Conservation (phyloP, 1,140 invertebrate species). For the Trigoniulus corallinus region DNA sequence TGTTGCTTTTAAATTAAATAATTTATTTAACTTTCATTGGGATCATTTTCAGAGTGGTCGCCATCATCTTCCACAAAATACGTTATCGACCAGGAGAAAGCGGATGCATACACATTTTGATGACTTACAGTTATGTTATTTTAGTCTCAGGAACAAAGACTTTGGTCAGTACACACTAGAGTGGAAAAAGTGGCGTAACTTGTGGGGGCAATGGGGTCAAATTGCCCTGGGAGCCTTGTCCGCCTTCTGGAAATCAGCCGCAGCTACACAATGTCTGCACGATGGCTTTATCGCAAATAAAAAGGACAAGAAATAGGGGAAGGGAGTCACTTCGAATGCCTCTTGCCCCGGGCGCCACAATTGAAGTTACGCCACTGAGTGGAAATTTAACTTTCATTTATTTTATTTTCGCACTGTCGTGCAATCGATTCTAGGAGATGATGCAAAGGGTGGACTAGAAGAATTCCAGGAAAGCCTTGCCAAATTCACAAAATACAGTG, state of each 20-base stretch:
- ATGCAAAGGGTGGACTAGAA: constrained; percentile 38
- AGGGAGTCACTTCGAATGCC: too few species aligned
- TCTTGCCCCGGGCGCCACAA: too few species aligned
- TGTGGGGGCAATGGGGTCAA: too few species aligned
- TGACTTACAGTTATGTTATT: constrained; percentile 77
- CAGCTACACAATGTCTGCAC: too few species aligned
- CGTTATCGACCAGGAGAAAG: constrained; percentile 46
- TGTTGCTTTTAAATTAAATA: not conserved
- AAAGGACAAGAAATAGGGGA: too few species aligned
- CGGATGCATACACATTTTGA: constrained; percentile 75
- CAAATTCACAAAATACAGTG: constrained; percentile 71
- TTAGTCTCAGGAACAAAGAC: constrained; percentile 53
- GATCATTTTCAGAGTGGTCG: constrained; percentile 2
- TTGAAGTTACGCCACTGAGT: too few species aligned
- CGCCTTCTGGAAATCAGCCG: too few species aligned
- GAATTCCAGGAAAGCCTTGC: constrained; percentile 71
- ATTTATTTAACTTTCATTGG: too few species aligned
- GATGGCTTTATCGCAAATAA: too few species aligned
- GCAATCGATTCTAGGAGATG: constrained; percentile 10
- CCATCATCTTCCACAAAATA: constrained; percentile 16
- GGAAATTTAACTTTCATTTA: too few species aligned
- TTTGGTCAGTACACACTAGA: constrained; percentile 18
- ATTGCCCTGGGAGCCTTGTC: too few species aligned
- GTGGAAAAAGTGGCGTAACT: not conserved
- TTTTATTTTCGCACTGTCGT: too few species aligned